Evolutionary conservation across 2,113 vertebrate species (phyloP).

Genomic region (Hyperopisus bebe): DNA sequence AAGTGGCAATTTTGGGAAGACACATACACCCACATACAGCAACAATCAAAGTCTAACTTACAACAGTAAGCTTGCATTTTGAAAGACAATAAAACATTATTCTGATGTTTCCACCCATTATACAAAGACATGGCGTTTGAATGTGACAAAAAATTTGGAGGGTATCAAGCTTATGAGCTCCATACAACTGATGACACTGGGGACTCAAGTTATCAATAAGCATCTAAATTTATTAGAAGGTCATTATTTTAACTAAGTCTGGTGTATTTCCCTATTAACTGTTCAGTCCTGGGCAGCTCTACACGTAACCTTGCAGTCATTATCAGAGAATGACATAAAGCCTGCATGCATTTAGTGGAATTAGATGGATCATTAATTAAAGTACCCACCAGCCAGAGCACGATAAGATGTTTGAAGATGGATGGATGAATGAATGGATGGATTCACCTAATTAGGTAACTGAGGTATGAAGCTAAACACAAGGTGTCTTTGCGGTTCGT

Average conservation of each 20-base stretch:
- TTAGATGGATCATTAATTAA: slow-evolving; percentile 2
- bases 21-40: neutral
- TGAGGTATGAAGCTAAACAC: neutral
- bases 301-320: neutral
- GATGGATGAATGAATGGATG: neutral
- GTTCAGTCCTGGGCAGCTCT: neutral
- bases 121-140: neutral
- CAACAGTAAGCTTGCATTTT: neutral
- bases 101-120: neutral
- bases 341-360: neutral
- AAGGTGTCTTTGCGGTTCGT: neutral
- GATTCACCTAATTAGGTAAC: slow-evolving; percentile 4
- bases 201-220: neutral
- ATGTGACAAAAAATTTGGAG: neutral
- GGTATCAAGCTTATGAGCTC: neutral
- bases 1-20: neutral
- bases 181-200: neutral
- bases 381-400: neutral
- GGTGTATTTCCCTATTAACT: neutral
- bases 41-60: neutral
- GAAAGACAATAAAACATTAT: neutral
- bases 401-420: neutral
- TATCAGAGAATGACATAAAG: neutral
- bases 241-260: neutral
- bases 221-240: neutral